phyloP scores from a whole-genome alignment of 2,113 vertebrate genomes.

The Amphiprion ocellaris region DNA sequence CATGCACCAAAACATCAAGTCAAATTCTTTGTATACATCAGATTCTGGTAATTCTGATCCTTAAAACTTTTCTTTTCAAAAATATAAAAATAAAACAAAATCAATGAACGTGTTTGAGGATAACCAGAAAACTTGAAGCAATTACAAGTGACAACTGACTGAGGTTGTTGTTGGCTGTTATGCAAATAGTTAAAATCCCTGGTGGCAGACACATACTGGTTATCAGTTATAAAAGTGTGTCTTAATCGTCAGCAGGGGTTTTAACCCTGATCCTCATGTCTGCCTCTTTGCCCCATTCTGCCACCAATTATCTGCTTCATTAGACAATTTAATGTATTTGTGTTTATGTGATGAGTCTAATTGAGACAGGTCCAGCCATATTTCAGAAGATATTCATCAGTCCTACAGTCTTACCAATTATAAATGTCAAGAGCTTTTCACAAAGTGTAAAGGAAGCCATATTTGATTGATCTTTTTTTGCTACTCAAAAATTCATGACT shows the following conservation, averaged over 20 bases:
- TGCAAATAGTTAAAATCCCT: no score
- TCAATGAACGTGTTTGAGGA: no score
- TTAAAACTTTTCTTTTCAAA: no score
- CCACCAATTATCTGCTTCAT: conserved; percentile 5
- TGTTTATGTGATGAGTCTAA: neutral
- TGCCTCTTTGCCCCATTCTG: neutral
- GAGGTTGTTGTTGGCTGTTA: no score
- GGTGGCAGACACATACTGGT: no score
- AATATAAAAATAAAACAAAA: no score
- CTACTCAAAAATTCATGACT: conserved; percentile 33
- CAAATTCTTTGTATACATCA: no score
- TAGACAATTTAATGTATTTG: neutral
- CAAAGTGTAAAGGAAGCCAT: conserved; percentile 17
- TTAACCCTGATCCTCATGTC: neutral
- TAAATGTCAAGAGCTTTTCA: conserved; percentile 5
- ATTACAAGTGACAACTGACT: no score
- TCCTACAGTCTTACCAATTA: neutral
- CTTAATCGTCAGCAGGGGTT: neutral
- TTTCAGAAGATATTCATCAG: conserved; percentile 1
- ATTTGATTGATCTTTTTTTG: conserved; percentile 4
- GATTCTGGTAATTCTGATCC: no score
- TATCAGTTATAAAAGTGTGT: no score
- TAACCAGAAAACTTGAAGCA: no score
- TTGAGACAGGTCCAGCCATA: neutral
- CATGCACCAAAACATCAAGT: no score